Percentiles rank a stretch among this genome's conserved stretches.
phyloP scores from a whole-genome alignment of 92 coral and sea anemone genomes.

The Epizoanthus scotinus region DNA sequence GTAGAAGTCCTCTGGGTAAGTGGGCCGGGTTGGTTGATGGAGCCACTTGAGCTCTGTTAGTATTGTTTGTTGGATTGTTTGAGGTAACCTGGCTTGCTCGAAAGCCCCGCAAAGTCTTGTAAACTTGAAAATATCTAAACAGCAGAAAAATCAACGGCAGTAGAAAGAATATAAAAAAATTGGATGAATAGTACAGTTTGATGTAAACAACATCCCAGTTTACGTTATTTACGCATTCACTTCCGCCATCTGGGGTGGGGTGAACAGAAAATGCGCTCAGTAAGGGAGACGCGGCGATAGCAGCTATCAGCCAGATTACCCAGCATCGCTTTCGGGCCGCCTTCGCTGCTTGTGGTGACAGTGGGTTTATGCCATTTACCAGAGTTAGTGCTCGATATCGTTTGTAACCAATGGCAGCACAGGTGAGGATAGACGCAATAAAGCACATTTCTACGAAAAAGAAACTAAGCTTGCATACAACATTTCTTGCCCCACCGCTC shows the following conservation, averaged over 20 bases:
- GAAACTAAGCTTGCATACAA: neutral
- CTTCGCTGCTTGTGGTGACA: neutral
- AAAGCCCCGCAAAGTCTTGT: neutral
- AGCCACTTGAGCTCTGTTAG: no score
- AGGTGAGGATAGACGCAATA: neutral
- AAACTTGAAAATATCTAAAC: neutral
- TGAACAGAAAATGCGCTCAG: neutral
- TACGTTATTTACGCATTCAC: neutral
- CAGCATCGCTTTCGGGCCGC: constrained; percentile 20
- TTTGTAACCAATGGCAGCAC: neutral
- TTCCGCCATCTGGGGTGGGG: neutral
- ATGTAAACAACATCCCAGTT: constrained; percentile 4
- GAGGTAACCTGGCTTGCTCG: neutral
- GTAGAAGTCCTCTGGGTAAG: neutral
- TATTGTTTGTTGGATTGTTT: neutral
- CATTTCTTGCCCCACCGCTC: neutral
- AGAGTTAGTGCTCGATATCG: neutral
- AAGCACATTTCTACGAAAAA: neutral
- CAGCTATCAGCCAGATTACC: constrained; percentile 22
- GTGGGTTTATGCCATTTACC: neutral
- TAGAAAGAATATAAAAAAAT: constrained; percentile 5
- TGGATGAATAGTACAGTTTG: neutral
- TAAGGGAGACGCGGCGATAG: constrained; percentile 2
- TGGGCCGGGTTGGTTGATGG: neutral
- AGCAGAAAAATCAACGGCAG: neutral